A percentile compares a stretch with the other conserved stretches of the same genome.
These are phyloP conservation scores for Paradoxurus hermaphroditus DNA, from an alignment of 2,113 vertebrate species.

Conservation along the genomic window DNA sequence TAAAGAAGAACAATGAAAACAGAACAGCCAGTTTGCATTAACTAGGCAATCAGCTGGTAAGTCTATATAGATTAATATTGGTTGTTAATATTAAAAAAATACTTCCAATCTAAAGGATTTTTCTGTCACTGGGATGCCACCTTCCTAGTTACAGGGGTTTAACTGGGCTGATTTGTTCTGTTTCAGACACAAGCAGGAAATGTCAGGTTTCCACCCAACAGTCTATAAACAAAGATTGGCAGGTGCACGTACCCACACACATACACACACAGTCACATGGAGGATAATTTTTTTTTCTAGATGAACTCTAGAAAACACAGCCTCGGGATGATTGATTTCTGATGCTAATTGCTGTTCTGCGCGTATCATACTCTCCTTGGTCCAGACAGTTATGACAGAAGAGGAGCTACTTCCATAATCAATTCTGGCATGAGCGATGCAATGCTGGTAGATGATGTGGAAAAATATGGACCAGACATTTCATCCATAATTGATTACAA, in stretches of 20 bases:
- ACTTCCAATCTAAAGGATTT: not conserved
- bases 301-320: slow-evolving; percentile 50
- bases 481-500: slow-evolving; percentile 75
- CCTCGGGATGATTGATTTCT: slow-evolving; percentile 39
- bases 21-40: not conserved
- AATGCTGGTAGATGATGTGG: slow-evolving; percentile 27
- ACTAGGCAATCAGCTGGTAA: not conserved
- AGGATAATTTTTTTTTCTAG: not conserved
- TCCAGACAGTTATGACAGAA: slow-evolving; percentile 54
- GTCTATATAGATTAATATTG: not conserved
- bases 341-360: slow-evolving; percentile 47
- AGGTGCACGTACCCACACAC: not conserved
- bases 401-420: slow-evolving; percentile 48
- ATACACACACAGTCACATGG: not conserved
- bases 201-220: slow-evolving; percentile 10
- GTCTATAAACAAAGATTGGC: not conserved
- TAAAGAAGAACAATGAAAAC: not conserved
- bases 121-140: not conserved
- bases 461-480: slow-evolving; percentile 61
- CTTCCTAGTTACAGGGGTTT: not conserved
- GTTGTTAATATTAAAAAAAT: not conserved
- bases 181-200: slow-evolving; percentile 11
- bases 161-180: not conserved
- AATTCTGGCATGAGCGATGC: slow-evolving; percentile 48
- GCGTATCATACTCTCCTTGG: slow-evolving; percentile 2